Conservation (phyloP, 2,113 vertebrate species). For the Osmerus mordax region DNA sequence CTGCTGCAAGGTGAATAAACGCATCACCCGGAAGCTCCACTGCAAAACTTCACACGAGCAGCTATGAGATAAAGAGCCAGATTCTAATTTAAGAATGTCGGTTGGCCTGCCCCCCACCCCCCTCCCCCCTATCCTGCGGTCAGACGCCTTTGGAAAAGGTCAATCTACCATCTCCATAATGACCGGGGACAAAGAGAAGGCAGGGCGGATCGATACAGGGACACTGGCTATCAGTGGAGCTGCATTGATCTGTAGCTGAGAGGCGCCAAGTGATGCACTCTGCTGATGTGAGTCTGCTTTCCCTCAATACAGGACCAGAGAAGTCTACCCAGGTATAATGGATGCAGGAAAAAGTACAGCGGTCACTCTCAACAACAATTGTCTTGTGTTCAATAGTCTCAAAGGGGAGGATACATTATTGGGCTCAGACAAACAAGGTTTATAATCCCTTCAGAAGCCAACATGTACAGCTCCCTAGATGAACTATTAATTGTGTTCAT, state of each 20-base stretch:
- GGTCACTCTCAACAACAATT: too few relatives aligned
- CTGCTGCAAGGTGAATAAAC: too few relatives aligned
- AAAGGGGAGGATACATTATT: too few relatives aligned
- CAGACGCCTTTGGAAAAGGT: constrained; percentile 59
- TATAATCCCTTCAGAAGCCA: too few relatives aligned
- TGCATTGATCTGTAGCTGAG: constrained; percentile 55
- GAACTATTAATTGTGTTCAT: too few relatives aligned
- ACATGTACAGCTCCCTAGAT: too few relatives aligned
- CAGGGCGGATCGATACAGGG: constrained; percentile 59
- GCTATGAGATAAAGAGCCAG: too few relatives aligned
- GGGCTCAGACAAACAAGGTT: too few relatives aligned
- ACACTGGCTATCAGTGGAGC: constrained; percentile 58
- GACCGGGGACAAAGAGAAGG: constrained; percentile 59
- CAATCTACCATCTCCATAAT: constrained; percentile 63
- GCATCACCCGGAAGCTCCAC: too few relatives aligned
- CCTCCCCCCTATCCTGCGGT: constrained; percentile 6
- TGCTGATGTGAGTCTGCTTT: constrained; percentile 34
- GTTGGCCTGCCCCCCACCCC: constrained; percentile 19
- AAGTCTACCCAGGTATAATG: not conserved
- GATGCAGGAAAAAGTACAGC: constrained; percentile 15
- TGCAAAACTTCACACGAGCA: too few relatives aligned
- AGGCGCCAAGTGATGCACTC: constrained; percentile 42
- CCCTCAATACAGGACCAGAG: constrained; percentile 24
- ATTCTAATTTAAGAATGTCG: too few relatives aligned
- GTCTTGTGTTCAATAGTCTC: too few relatives aligned